Evolutionary conservation across 2,113 vertebrate genomes (phyloP).

Genomic region (Rousettus leschenaultii): DNA sequence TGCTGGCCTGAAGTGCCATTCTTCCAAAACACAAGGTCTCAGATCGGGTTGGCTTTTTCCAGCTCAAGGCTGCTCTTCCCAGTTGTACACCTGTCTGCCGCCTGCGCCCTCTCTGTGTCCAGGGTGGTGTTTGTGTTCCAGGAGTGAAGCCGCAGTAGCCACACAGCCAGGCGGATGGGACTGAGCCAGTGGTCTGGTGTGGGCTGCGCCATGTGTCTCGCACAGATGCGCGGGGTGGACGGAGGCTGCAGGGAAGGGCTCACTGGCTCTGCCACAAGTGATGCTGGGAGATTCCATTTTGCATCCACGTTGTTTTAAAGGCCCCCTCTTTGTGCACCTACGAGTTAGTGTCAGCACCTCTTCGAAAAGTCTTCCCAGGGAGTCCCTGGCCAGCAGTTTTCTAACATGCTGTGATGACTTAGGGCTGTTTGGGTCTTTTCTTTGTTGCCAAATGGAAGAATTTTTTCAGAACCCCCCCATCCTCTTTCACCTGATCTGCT

Average conservation of each 20-base stretch:
- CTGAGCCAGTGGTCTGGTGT: neutral
- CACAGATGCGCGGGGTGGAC: too few relatives aligned
- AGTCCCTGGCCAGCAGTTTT: neutral
- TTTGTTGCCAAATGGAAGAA: neutral
- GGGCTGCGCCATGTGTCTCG: accelerated
- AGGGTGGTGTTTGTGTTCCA: neutral
- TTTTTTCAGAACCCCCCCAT: neutral
- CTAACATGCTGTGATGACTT: neutral
- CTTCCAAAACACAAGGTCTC: neutral
- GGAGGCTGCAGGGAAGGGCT: neutral
- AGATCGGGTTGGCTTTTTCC: neutral
- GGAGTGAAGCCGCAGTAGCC: neutral
- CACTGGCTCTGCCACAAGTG: neutral
- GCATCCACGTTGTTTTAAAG: neutral
- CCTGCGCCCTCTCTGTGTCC: neutral
- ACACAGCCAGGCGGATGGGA: neutral
- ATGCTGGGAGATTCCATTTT: neutral
- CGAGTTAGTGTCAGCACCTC: neutral
- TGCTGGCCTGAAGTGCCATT: neutral
- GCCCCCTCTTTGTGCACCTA: neutral
- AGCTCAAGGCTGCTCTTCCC: neutral
- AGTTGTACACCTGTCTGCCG: neutral
- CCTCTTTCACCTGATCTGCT: neutral
- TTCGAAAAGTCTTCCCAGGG: neutral
- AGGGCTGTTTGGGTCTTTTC: neutral